Percentiles rank a stretch among this genome's conserved stretches.
phyloP scores from a whole-genome alignment of 2,797 vertebrate species.

The Peromyscus melanophrys region DNA sequence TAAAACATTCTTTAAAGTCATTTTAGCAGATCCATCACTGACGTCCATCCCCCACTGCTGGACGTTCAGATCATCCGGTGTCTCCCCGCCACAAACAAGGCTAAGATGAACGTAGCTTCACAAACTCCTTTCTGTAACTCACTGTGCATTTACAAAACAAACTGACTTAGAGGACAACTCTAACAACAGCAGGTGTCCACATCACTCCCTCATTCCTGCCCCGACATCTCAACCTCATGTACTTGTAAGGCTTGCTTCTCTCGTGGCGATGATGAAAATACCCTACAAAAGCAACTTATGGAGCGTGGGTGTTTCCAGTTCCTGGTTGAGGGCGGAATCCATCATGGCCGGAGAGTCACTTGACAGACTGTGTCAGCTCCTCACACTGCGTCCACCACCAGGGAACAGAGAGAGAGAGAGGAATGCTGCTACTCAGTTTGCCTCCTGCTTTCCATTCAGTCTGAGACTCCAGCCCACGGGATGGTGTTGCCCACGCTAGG shows the following conservation, averaged over 20 bases:
- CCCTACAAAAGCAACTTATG: neutral
- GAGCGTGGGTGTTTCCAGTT: neutral
- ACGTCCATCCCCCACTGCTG: neutral
- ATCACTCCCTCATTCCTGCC: too few relatives aligned
- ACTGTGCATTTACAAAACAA: neutral
- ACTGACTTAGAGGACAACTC: neutral
- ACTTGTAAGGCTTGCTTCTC: neutral
- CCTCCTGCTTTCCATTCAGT: neutral
- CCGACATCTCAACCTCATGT: neutral
- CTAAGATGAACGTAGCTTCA: neutral
- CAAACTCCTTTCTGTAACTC: neutral
- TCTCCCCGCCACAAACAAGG: neutral
- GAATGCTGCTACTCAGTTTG: neutral
- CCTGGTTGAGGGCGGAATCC: neutral
- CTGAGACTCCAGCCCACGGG: neutral
- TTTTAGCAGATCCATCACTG: neutral
- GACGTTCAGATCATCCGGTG: neutral
- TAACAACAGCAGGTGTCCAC: neutral
- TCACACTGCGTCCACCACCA: neutral
- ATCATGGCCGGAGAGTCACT: neutral
- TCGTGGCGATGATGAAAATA: neutral
- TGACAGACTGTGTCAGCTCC: neutral
- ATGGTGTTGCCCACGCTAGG: too few relatives aligned
- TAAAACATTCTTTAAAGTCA: constrained; percentile 7
- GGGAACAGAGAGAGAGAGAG: neutral